phyloP scores from a whole-genome alignment of 2,888 invertebrate species.

The Andrena praecox region DNA sequence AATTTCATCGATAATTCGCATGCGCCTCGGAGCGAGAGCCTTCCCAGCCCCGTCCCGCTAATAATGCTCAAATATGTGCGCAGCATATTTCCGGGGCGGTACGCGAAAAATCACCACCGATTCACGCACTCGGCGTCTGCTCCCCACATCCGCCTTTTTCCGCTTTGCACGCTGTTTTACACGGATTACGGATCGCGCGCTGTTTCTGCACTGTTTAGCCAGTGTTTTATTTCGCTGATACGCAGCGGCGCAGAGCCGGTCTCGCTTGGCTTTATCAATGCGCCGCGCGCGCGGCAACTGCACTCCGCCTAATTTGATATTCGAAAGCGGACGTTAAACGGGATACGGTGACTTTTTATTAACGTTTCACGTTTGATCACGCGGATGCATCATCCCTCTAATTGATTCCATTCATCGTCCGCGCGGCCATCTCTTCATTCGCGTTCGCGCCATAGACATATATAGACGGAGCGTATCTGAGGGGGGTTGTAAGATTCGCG shows the following conservation, averaged over 20 bases:
- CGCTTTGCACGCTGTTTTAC: slow-evolving; percentile 6
- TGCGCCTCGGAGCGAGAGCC: not conserved
- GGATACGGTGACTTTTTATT: slow-evolving; percentile 18
- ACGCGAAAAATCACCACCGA: slow-evolving; percentile 7
- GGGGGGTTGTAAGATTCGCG: too few relatives aligned
- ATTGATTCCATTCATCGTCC: slow-evolving; percentile 25
- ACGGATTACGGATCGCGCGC: slow-evolving; percentile 19
- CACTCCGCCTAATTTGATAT: slow-evolving; percentile 47
- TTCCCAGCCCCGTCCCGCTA: not conserved
- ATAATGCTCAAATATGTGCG: slow-evolving; percentile 11
- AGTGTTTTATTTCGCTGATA: slow-evolving; percentile 31
- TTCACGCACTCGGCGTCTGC: not conserved
- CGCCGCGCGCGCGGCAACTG: slow-evolving; percentile 8
- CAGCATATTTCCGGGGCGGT: not conserved
- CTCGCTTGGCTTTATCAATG: slow-evolving; percentile 40
- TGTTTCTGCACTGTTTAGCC: slow-evolving; percentile 33
- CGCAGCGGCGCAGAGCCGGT: slow-evolving; percentile 22
- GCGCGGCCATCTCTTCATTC: not conserved
- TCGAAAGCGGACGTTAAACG: slow-evolving; percentile 37
- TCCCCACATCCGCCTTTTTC: not conserved
- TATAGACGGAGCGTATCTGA: too few relatives aligned
- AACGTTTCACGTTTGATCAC: slow-evolving; percentile 39
- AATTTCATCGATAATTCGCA: not conserved
- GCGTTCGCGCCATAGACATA: not conserved
- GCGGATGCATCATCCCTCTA: slow-evolving; percentile 23